phyloP scores from a whole-genome alignment of 2,113 vertebrate species.

The Machaerirhynchus nigripectus region DNA sequence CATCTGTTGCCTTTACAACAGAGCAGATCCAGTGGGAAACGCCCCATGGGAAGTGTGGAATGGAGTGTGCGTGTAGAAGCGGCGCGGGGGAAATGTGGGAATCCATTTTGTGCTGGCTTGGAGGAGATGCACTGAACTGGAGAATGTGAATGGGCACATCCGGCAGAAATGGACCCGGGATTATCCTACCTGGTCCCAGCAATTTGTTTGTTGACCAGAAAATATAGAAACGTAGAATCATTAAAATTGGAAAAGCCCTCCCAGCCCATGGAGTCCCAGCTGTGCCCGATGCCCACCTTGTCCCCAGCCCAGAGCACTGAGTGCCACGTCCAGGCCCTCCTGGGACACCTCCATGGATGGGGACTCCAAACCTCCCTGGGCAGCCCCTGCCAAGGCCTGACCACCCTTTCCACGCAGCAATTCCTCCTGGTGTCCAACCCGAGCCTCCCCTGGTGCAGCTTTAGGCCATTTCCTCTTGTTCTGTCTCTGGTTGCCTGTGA shows the following conservation, averaged over 20 bases:
- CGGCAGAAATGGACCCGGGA: not conserved
- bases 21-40: not conserved
- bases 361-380: not conserved
- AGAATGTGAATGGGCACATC: not conserved
- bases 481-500: not conserved
- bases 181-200: not conserved
- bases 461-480: not conserved
- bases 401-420: not conserved
- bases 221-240: not conserved
- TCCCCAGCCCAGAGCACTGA: not conserved
- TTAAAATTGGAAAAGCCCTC: not conserved
- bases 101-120: not conserved
- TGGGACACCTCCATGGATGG: not conserved
- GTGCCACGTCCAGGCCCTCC: not conserved
- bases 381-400: accelerated
- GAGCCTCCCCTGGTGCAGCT: not conserved
- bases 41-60: not conserved
- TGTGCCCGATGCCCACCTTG: too few species aligned
- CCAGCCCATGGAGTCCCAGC: too few species aligned
- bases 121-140: not conserved
- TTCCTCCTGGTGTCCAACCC: not conserved
- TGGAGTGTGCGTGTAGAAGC: not conserved
- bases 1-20: not conserved
- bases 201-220: not conserved
- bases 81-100: accelerated